Percentiles rank a stretch among this genome's conserved stretches.
Conservation (phyloP, 2,797 vertebrate genomes). For the Apodemus agrarius region DNA sequence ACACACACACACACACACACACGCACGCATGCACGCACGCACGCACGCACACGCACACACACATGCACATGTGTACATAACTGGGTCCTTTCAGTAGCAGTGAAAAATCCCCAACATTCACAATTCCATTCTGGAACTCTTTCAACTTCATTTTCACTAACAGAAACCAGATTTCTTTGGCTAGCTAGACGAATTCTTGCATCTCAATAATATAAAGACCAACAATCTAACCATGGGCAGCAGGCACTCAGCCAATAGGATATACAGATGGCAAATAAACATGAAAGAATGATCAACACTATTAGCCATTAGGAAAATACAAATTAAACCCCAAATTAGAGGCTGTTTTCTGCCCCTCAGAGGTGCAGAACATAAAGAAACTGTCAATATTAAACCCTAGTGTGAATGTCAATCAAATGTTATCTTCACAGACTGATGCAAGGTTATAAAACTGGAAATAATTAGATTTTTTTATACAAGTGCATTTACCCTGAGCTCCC, state of each 20-base stretch:
- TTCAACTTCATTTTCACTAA: neutral
- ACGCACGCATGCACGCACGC: rapidly evolving
- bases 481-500: neutral
- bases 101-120: neutral
- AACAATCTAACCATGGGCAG: neutral
- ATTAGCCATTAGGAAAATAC: neutral
- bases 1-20: too few species aligned
- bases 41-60: too few species aligned
- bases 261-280: neutral
- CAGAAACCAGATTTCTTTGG: neutral
- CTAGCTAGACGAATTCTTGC: neutral
- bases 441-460: conserved; percentile 9
- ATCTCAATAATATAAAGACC: neutral
- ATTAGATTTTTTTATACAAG: neutral
- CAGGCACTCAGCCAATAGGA: neutral
- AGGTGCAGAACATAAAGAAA: neutral
- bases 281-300: neutral
- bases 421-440: neutral
- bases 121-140: neutral
- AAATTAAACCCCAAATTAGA: neutral
- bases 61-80: neutral
- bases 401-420: neutral
- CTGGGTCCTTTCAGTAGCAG: neutral
- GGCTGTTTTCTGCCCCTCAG: neutral
- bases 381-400: neutral